Base-by-base conservation (phyloP, 2,797 vertebrate genomes). In the Peromyscus nudipes region DNA sequence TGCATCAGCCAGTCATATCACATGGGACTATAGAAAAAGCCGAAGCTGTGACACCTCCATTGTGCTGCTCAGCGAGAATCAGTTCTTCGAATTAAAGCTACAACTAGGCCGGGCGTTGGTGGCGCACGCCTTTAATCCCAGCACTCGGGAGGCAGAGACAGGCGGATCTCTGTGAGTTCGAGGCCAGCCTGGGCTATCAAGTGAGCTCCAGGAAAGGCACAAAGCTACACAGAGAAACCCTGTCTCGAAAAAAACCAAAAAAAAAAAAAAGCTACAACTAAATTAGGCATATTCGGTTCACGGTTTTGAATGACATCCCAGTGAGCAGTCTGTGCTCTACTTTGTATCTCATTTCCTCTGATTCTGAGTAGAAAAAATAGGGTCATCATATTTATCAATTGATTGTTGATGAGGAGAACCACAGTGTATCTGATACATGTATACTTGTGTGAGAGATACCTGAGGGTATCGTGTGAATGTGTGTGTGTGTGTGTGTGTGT, bases 291-390 rank as follows among this genome's bases (percentile, higher is more conserved):
- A 75, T 52, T 91, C 86, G 37, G 25, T 94, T 23, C 40, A 92
- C 40, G 67, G 80, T 75, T 80, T 73, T 80, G 7, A 96, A 82
- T 93, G 88, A 69, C 97, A 96, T 95, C 89, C 82, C 94, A 83
- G 62, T 0, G 16, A 91, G 81, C 95, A 93, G 64, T 94, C 96
- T 79, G 10, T 91, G 37, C 76, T 96, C 96, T 55, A 88, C 11
- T 86, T 64, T 81, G 4, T 80, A 46, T 88, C 93, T 57, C 21
- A 96, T 98, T 43, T 98, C 95, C 86, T 93, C 40, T 91, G 92
- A 86, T 97, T 80, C 92, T 97, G 95, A 98, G 90, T 91, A 96
- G 21, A 96, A 67, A 97, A 98, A 97, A 93, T 95, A 86, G 94
- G 55, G 69, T 91, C 55, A 31, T 73, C 95, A 97, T 96, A 86